Conservation (phyloP, 2,797 vertebrate species). For the Rhinoraja longicauda region DNA sequence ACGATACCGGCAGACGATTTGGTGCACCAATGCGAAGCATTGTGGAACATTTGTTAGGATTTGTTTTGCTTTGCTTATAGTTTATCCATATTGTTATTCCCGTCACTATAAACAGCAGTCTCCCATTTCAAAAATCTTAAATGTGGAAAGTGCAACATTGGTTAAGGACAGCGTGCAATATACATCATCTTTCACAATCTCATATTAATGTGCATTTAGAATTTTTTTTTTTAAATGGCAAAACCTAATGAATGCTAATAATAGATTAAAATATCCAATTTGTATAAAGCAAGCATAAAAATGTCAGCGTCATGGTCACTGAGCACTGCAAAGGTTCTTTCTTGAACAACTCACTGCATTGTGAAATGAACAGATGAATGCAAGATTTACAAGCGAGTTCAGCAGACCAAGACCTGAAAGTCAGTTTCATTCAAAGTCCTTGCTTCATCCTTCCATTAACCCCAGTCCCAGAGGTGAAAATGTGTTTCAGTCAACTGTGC, state of each 20-base stretch:
- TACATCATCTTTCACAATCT: background rate
- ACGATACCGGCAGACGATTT: background rate
- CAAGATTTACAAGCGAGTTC: background rate
- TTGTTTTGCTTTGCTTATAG: too few relatives aligned
- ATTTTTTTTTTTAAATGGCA: background rate
- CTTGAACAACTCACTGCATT: background rate
- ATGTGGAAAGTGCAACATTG: background rate
- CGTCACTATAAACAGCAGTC: too few relatives aligned
- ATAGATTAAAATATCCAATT: background rate
- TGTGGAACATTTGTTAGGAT: background rate
- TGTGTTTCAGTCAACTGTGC: background rate
- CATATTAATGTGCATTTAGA: background rate
- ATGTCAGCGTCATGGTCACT: background rate
- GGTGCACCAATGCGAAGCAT: background rate
- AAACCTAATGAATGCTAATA: background rate
- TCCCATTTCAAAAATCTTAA: background rate
- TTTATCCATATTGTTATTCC: too few relatives aligned
- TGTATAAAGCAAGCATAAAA: background rate
- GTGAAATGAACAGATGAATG: background rate
- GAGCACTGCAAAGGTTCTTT: background rate
- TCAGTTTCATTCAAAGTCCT: background rate
- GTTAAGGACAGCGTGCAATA: background rate
- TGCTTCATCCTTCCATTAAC: background rate
- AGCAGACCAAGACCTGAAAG: background rate
- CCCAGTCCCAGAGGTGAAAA: background rate